Conservation (phyloP, 2,113 vertebrate species). For the Myrmecobius fasciatus region DNA sequence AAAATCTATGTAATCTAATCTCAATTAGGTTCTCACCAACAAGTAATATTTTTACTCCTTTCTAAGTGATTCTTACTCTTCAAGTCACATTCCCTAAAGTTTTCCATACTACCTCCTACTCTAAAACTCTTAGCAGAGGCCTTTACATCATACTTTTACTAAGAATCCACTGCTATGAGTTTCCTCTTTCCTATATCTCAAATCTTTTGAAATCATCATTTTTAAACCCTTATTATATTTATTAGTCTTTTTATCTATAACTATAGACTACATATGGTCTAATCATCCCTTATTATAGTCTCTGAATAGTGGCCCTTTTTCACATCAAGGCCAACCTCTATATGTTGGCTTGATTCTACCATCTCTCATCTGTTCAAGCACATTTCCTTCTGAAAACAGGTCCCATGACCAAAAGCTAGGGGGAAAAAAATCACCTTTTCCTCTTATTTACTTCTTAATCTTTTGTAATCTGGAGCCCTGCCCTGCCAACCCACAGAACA, state of each 20-base stretch:
- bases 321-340: background rate
- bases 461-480: background rate
- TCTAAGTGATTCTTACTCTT: background rate
- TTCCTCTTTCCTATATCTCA: background rate
- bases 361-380: background rate
- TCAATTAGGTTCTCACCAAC: background rate
- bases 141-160: background rate
- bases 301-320: background rate
- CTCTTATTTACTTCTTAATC: background rate
- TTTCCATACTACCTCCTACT: background rate
- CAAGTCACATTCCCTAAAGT: background rate
- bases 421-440: background rate
- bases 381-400: background rate
- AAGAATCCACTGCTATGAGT: background rate
- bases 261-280: too few species aligned
- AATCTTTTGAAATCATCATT: background rate
- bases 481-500: background rate
- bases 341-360: background rate
- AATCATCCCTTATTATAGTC: background rate
- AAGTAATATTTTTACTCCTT: background rate
- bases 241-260: too few species aligned
- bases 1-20: background rate
- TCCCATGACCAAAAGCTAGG: background rate
- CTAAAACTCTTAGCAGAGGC: background rate
- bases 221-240: too few species aligned